Evolutionary conservation across 2,888 invertebrate species (phyloP).

Genomic region (Cotesia congregata): DNA sequence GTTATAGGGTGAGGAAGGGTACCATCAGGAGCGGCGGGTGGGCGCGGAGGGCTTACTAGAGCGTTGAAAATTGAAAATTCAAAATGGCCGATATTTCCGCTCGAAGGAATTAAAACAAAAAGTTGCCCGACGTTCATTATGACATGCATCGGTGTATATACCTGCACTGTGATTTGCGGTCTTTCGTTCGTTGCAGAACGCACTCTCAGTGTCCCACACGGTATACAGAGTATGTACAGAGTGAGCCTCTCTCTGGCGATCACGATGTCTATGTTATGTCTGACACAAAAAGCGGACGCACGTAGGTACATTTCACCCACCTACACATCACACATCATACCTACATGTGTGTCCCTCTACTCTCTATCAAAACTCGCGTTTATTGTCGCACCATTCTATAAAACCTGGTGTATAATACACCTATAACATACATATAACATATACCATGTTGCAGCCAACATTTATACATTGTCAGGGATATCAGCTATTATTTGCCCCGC

Average conservation of each 20-base stretch:
- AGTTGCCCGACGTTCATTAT: constrained; percentile 68
- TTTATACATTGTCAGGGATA: constrained; percentile 26
- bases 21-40: constrained; percentile 47
- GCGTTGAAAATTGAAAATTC: constrained; percentile 71
- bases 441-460: not conserved
- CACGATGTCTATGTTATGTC: not conserved
- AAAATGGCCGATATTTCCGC: constrained; percentile 71
- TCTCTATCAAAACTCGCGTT: not conserved
- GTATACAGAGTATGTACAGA: not conserved
- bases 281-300: constrained; percentile 31
- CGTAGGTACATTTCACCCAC: constrained; percentile 19
- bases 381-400: not conserved
- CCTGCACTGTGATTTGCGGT: constrained; percentile 67
- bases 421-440: constrained; percentile 14
- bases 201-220: constrained; percentile 44
- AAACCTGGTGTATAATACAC: not conserved
- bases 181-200: constrained; percentile 53
- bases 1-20: constrained; percentile 37
- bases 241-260: not conserved
- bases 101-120: constrained; percentile 70
- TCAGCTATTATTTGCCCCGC: constrained; percentile 36
- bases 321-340: constrained; percentile 11
- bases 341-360: not conserved
- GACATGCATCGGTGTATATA: constrained; percentile 68
- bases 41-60: constrained; percentile 67